phyloP scores from a whole-genome alignment of 64 coral and sea anemone species.

The Hydrozoanthus tunicans region DNA sequence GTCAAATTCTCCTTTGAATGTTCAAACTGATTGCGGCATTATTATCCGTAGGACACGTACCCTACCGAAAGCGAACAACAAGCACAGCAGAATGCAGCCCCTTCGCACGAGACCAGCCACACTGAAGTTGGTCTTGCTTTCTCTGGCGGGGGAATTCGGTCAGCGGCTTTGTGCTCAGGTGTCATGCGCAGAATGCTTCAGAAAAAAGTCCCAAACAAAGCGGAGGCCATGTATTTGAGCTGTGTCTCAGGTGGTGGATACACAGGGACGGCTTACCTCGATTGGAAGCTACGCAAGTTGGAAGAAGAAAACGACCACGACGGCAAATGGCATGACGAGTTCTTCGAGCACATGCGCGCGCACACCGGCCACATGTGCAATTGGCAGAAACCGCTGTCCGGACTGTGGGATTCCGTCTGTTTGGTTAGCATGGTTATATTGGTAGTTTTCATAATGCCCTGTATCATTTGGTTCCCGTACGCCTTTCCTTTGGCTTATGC shows the following conservation, averaged over 20 bases:
- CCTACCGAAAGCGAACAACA: slow-evolving; percentile 4
- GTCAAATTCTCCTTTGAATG: too few species aligned
- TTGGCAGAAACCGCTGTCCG: slow-evolving; percentile 29
- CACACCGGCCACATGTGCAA: slow-evolving; percentile 46
- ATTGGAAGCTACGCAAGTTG: slow-evolving; percentile 49
- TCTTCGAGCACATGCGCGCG: slow-evolving; percentile 61
- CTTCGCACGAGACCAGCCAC: not conserved
- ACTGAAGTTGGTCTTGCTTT: slow-evolving; percentile 14
- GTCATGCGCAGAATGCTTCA: slow-evolving; percentile 43
- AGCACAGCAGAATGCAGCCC: not conserved
- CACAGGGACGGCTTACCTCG: slow-evolving; percentile 57
- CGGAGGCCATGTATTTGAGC: slow-evolving; percentile 38
- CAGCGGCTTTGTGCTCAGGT: slow-evolving; percentile 35
- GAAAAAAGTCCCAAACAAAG: slow-evolving; percentile 20
- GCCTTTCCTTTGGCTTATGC: slow-evolving; percentile 28
- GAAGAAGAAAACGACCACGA: not conserved
- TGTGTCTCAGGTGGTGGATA: slow-evolving; percentile 69
- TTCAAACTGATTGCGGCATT: not conserved
- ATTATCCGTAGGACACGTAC: not conserved
- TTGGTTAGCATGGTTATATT: not conserved
- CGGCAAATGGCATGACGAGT: slow-evolving; percentile 44
- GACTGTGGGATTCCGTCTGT: slow-evolving; percentile 49
- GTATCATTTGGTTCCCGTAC: slow-evolving; percentile 45
- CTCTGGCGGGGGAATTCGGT: slow-evolving; percentile 39
- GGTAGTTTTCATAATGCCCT: slow-evolving; percentile 32